Conservation (phyloP, 2,888 invertebrate species). For the Lepas anatifera region DNA sequence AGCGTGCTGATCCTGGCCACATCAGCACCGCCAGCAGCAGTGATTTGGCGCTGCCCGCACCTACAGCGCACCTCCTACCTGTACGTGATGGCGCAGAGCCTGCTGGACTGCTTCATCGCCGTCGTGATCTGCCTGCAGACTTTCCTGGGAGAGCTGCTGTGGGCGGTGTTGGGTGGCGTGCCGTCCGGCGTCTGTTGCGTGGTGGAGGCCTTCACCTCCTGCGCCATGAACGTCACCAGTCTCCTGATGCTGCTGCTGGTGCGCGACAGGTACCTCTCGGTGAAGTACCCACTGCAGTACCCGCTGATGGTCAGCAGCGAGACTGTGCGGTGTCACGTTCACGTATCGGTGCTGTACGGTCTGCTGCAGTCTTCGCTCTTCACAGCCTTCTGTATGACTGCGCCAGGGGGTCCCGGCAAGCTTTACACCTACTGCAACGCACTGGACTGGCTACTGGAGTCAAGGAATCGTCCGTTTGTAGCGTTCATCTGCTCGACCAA, state of each 20-base stretch:
- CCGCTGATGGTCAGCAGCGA: background rate
- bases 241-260: background rate
- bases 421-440: background rate
- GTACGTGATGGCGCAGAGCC: background rate
- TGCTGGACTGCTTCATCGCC: background rate
- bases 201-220: background rate
- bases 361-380: background rate
- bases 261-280: background rate
- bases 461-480: background rate
- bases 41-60: background rate
- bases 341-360: background rate
- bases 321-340: background rate
- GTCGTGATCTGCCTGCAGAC: background rate
- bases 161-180: background rate
- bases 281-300: background rate
- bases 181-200: background rate
- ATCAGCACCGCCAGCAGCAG: background rate
- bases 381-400: background rate
- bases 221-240: background rate
- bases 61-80: background rate
- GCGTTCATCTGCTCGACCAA: background rate
- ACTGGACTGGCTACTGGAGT: background rate
- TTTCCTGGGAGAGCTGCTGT: background rate
- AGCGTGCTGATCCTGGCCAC: background rate
- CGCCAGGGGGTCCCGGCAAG: background rate